These are phyloP conservation scores for Gymnodraco acuticeps DNA, from an alignment of 2,797 vertebrate genomes.

Conservation along the genomic window DNA sequence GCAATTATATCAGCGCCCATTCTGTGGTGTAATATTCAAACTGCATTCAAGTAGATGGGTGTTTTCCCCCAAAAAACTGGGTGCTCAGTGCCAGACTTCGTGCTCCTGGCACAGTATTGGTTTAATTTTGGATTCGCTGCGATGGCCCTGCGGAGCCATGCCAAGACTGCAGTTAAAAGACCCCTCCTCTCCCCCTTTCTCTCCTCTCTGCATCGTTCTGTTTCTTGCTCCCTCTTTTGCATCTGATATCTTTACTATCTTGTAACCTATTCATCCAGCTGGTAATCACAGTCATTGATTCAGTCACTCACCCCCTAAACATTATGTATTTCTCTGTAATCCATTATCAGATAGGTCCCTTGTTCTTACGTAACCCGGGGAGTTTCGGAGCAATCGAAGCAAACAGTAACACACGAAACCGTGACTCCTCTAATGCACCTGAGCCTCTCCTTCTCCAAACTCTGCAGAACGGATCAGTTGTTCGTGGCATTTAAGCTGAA, in stretches of 20 bases:
- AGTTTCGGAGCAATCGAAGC: not conserved
- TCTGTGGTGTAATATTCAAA: not conserved
- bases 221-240: not conserved
- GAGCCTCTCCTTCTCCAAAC: slow-evolving; percentile 17
- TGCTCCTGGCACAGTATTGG: slow-evolving; percentile 48
- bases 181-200: not conserved
- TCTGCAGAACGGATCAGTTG: slow-evolving; percentile 7
- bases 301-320: not conserved
- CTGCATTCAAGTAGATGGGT: slow-evolving; percentile 9
- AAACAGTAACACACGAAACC: slow-evolving; percentile 7
- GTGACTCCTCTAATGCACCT: slow-evolving; percentile 17
- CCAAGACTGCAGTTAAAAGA: slow-evolving; percentile 73
- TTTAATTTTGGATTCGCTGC: slow-evolving; percentile 62
- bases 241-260: slow-evolving; percentile 12
- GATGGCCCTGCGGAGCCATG: slow-evolving; percentile 68
- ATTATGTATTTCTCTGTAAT: not conserved
- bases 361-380: slow-evolving; percentile 6
- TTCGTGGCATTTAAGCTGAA: not conserved
- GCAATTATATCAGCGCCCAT: slow-evolving; percentile 34
- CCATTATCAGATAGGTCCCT: slow-evolving; percentile 29
- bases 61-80: not conserved
- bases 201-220: slow-evolving; percentile 3
- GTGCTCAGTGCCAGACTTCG: slow-evolving; percentile 20
- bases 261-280: slow-evolving; percentile 28
- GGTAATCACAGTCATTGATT: slow-evolving; percentile 28